Evolutionary conservation across 64 coral and sea anemone species (phyloP).

Genomic region (Montipora cactus): DNA sequence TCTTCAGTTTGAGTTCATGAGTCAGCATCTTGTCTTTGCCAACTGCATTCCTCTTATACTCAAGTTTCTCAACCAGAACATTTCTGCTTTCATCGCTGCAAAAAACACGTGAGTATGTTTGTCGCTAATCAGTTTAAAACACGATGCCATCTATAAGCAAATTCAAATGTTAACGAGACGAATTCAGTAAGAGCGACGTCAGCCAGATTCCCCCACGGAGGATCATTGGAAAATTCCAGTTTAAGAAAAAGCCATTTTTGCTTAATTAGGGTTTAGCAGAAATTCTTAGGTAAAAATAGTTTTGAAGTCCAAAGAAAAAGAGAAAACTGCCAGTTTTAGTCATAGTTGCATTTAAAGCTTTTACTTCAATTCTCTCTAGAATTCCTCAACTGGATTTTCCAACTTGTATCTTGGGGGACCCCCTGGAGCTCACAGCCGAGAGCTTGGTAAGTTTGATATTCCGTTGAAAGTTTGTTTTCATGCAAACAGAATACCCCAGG

Average conservation of each 20-base stretch:
- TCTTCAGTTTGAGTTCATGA: constrained; percentile 95
- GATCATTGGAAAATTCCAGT: no score
- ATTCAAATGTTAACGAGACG: no score
- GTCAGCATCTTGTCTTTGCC: constrained; percentile 94
- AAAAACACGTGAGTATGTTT: constrained; percentile 92
- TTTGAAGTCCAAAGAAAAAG: no score
- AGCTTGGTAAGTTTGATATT: constrained; percentile 74
- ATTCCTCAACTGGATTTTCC: constrained; percentile 97
- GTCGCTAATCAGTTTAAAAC: no score
- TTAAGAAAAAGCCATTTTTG: no score
- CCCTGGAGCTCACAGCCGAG: constrained; percentile 85
- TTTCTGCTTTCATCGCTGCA: constrained; percentile 89
- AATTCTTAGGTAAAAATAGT: not conserved
- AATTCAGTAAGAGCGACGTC: no score
- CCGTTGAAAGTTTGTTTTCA: no score
- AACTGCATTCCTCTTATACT: constrained; percentile 98
- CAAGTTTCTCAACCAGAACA: constrained; percentile 97
- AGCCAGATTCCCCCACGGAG: no score
- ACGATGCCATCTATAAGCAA: no score
- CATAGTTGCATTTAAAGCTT: not conserved
- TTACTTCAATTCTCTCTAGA: constrained; percentile 13
- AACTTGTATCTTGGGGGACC: constrained; percentile 77
- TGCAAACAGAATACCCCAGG: no score
- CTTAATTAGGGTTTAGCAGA: no score
- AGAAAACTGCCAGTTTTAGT: no score